phyloP scores from a whole-genome alignment of 2,113 vertebrate species.

The Percina caprodes region DNA sequence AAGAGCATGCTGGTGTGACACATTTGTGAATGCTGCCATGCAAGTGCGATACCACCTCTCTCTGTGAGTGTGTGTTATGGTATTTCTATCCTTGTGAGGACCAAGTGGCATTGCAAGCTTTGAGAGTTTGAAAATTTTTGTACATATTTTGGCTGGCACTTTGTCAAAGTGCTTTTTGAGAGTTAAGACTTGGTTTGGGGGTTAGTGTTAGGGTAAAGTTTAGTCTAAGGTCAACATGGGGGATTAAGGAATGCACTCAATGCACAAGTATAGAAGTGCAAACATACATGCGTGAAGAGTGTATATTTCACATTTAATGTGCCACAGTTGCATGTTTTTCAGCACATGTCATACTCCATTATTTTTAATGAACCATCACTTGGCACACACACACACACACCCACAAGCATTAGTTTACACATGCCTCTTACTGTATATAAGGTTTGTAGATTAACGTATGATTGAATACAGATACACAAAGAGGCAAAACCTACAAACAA shows the following conservation, averaged over 20 bases:
- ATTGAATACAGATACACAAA: slow-evolving; percentile 23
- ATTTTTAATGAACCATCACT: neutral
- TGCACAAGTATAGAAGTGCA: neutral
- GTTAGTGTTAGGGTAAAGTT: neutral
- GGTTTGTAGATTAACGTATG: slow-evolving; percentile 12
- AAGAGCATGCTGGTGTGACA: slow-evolving; percentile 55
- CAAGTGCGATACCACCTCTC: slow-evolving; percentile 56
- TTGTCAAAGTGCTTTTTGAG: neutral
- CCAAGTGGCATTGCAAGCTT: neutral
- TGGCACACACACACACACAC: neutral
- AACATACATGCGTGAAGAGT: neutral
- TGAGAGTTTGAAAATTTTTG: neutral
- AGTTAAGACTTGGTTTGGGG: neutral
- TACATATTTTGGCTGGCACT: neutral
- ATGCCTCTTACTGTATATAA: neutral
- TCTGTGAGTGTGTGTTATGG: slow-evolving; percentile 7
- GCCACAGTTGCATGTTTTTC: neutral
- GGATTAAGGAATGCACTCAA: neutral
- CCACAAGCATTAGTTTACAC: neutral
- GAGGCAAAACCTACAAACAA: slow-evolving; percentile 19
- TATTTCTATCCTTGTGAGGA: slow-evolving; percentile 17
- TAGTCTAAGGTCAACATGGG: neutral
- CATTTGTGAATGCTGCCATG: slow-evolving; percentile 55
- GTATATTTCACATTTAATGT: neutral
- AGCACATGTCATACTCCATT: neutral